Percentiles rank a stretch among this genome's conserved stretches.
phyloP scores from a whole-genome alignment of 2,888 invertebrate species.

The Sphaeridia pumilis region DNA sequence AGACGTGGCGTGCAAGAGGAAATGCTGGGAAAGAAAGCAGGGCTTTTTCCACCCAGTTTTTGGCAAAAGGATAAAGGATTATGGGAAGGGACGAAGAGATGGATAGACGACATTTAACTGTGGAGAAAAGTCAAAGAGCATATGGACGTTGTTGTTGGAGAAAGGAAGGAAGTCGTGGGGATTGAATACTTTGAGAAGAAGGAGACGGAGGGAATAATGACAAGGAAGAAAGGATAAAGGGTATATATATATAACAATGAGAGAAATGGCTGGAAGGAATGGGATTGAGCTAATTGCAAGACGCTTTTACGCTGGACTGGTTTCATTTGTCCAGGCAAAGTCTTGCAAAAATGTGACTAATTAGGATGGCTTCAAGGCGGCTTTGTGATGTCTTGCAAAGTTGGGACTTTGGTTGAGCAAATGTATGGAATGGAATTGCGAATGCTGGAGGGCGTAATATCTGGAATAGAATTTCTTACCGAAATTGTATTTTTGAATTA shows the following conservation, averaged over 20 bases:
- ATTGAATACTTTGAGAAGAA: neutral
- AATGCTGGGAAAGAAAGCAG: neutral
- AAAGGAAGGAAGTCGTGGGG: neutral
- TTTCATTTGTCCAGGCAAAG: neutral
- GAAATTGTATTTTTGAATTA: constrained; percentile 11
- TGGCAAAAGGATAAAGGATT: no score
- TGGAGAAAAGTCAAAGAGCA: no score
- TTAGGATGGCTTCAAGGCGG: neutral
- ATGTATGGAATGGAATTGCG: neutral
- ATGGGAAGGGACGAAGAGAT: neutral
- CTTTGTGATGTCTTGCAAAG: neutral
- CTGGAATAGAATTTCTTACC: neutral
- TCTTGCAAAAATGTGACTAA: neutral
- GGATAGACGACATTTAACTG: neutral
- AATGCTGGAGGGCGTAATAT: neutral
- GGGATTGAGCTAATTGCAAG: constrained; percentile 6
- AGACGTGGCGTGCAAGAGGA: neutral
- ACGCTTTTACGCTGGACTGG: neutral
- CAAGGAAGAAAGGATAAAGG: neutral
- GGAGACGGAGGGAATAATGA: neutral
- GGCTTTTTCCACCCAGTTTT: no score
- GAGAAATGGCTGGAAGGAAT: neutral
- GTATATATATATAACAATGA: neutral
- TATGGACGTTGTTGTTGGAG: no score
- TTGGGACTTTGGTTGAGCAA: neutral